A percentile compares a stretch with the other conserved stretches of the same genome.
Conservation (phyloP, 2,888 invertebrate species). For the Nomada flava region DNA sequence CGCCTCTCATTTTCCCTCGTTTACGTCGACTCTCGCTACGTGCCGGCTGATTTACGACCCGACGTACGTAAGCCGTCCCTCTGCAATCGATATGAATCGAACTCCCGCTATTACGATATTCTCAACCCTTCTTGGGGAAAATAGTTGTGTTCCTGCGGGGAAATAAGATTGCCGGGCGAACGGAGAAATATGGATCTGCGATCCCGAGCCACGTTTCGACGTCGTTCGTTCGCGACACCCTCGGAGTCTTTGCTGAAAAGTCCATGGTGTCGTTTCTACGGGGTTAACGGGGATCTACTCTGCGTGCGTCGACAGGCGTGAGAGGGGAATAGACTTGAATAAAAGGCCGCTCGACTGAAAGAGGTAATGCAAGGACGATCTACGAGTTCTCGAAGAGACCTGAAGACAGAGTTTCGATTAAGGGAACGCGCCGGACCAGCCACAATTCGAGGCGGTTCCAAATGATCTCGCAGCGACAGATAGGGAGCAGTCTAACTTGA, state of each 20-base stretch:
- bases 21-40: slow-evolving; percentile 53
- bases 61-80: slow-evolving; percentile 32
- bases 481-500: no score
- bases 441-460: not conserved
- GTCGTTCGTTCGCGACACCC: not conserved
- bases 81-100: slow-evolving; percentile 40
- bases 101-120: slow-evolving; percentile 16
- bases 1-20: slow-evolving; percentile 70
- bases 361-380: slow-evolving; percentile 40
- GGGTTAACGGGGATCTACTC: slow-evolving; percentile 13
- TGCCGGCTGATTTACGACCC: slow-evolving; percentile 60
- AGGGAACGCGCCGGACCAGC: not conserved
- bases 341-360: slow-evolving; percentile 48
- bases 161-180: not conserved
- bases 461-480: not conserved
- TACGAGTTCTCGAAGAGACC: slow-evolving; percentile 45
- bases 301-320: not conserved
- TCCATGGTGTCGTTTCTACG: not conserved
- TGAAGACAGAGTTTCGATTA: slow-evolving; percentile 22
- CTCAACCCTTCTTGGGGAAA: not conserved
- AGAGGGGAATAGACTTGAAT: slow-evolving; percentile 14
- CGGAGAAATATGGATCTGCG: not conserved
- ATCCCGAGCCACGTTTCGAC: slow-evolving; percentile 32
- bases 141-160: not conserved
- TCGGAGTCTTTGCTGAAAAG: not conserved